These are phyloP conservation scores for Brachionus asplanchnoidis DNA, from an alignment of 1,140 invertebrate genomes.

Conservation along the genomic window DNA sequence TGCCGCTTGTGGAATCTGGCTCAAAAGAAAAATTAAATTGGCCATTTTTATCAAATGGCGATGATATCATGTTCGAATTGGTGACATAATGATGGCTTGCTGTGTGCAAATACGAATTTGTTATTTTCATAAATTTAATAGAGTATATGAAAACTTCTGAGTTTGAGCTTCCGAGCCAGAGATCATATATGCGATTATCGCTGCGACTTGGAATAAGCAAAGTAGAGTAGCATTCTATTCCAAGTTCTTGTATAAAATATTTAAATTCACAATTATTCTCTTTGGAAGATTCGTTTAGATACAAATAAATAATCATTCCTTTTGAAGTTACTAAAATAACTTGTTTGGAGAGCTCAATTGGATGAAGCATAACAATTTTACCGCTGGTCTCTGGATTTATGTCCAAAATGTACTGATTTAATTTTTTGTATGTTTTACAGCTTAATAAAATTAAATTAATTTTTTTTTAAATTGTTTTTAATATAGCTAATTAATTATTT, in stretches of 20 bases:
- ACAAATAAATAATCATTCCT: constrained; percentile 4
- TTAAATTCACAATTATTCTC: background rate
- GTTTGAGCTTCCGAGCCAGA: background rate
- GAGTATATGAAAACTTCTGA: constrained; percentile 10
- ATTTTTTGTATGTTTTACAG: constrained; percentile 18
- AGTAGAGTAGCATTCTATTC: background rate
- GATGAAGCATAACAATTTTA: background rate
- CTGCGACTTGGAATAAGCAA: background rate
- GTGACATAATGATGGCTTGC: constrained; percentile 10
- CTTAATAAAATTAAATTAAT: background rate
- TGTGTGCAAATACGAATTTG: background rate
- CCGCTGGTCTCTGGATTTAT: constrained; percentile 1
- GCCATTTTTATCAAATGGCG: background rate
- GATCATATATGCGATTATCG: background rate
- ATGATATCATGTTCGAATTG: background rate
- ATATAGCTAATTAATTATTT: too few species aligned
- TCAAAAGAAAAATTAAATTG: constrained; percentile 21
- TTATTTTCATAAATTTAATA: constrained; percentile 6
- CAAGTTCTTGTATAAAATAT: background rate
- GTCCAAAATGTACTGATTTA: constrained; percentile 25
- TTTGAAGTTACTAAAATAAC: background rate
- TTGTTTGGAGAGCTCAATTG: background rate
- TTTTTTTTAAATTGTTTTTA: background rate
- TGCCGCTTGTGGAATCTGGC: background rate
- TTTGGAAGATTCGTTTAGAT: background rate